Evolutionary conservation across 1,140 invertebrate genomes (phyloP).

Genomic region (Caenorhabditis brenneri): DNA sequence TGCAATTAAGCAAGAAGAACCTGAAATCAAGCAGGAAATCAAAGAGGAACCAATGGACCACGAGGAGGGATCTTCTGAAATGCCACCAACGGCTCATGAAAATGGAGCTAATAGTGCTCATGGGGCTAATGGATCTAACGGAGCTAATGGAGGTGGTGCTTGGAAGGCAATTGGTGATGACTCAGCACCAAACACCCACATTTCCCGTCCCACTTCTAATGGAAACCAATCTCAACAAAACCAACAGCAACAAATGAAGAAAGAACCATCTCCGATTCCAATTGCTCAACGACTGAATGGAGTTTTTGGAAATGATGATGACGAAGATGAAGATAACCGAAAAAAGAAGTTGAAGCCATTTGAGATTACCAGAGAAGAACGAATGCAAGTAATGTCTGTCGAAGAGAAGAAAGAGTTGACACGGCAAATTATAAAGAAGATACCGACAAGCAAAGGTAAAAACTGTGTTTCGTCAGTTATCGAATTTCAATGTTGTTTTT

Average conservation of each 20-base stretch:
- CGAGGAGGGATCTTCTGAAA: background rate
- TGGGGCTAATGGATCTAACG: background rate
- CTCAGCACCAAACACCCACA: background rate
- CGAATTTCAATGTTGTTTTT: background rate
- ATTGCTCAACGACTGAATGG: conserved; percentile 43
- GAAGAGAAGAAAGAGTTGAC: conserved; percentile 95
- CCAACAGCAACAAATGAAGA: background rate
- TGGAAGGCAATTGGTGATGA: conserved; percentile 10
- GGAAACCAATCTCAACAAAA: background rate
- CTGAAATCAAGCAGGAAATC: background rate
- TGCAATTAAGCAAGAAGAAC: background rate
- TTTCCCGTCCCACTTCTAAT: background rate
- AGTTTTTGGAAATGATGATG: conserved; percentile 58
- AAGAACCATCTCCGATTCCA: background rate
- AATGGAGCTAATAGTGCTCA: background rate
- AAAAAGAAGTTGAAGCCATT: conserved; percentile 60
- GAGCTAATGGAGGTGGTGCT: background rate
- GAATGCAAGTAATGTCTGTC: conserved; percentile 74
- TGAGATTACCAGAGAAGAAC: conserved; percentile 57
- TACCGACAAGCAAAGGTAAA: conserved; percentile 86
- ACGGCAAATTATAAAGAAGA: conserved; percentile 94
- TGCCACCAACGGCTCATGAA: too few relatives aligned
- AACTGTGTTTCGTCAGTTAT: background rate
- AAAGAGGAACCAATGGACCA: background rate
- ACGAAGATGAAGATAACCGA: conserved; percentile 41